These are phyloP conservation scores for Megaleporinus macrocephalus DNA, from an alignment of 2,113 vertebrate genomes.

Conservation along the genomic window DNA sequence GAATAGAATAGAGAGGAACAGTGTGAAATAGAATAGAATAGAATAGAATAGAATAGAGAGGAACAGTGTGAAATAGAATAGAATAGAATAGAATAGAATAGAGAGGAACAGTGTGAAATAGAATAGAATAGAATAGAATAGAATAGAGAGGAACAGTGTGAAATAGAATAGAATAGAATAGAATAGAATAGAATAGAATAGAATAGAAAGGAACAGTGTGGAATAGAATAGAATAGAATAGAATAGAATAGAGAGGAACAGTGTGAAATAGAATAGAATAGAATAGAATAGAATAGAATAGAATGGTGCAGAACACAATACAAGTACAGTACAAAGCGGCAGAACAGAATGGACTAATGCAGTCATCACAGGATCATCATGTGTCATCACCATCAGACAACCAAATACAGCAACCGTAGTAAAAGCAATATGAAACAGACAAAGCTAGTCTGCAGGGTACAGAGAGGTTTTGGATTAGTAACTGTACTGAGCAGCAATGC, in stretches of 20 bases:
- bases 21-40: not conserved
- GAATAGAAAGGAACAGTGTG: not conserved
- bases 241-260: not conserved
- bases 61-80: not conserved
- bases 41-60: not conserved
- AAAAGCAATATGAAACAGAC: too few relatives aligned
- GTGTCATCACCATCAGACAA: too few relatives aligned
- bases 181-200: slow-evolving; percentile 19
- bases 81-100: too few relatives aligned
- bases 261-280: not conserved
- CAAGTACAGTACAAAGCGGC: too few relatives aligned
- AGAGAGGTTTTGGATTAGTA: too few relatives aligned
- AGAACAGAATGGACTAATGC: not conserved
- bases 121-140: not conserved
- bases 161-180: slow-evolving; percentile 15
- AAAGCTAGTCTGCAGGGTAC: too few relatives aligned
- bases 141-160: not conserved
- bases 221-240: not conserved
- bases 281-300: slow-evolving; percentile 5
- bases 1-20: not conserved
- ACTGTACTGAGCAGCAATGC: too few relatives aligned
- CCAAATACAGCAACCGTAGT: too few relatives aligned
- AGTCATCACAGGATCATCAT: too few relatives aligned
- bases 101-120: too few relatives aligned
- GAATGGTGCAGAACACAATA: not conserved